Conservation (phyloP, 2,888 invertebrate genomes). For the Drosophila vallismaia region DNA sequence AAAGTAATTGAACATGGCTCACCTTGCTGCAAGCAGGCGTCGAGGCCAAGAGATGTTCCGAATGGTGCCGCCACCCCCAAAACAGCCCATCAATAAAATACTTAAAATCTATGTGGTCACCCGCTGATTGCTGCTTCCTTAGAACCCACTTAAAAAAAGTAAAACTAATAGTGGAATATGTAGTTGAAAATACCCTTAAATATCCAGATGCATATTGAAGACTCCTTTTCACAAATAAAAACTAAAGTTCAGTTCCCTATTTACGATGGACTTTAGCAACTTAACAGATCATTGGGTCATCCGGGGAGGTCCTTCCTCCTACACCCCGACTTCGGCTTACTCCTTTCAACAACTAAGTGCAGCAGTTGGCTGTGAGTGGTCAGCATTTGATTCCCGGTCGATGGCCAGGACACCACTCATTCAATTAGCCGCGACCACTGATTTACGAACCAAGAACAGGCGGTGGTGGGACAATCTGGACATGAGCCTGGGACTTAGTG, state of each 20-base stretch:
- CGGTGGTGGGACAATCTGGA: constrained; percentile 12
- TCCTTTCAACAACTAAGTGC: constrained; percentile 8
- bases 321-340: not conserved
- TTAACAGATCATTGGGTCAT: constrained; percentile 65
- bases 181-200: too few species aligned
- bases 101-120: constrained; percentile 33
- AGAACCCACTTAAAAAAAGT: not conserved
- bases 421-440: constrained; percentile 58
- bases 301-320: not conserved
- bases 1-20: constrained; percentile 43
- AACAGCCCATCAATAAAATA: not conserved
- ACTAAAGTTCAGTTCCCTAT: not conserved
- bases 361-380: constrained; percentile 28
- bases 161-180: too few species aligned
- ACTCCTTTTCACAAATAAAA: not conserved
- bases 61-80: not conserved
- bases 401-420: constrained; percentile 34
- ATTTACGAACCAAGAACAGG: constrained; percentile 24
- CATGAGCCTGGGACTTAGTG: constrained; percentile 28
- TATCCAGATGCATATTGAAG: too few species aligned
- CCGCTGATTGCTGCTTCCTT: not conserved
- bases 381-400: constrained; percentile 33
- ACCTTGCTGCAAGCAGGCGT: constrained; percentile 27
- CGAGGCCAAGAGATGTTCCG: not conserved
- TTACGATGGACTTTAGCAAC: constrained; percentile 40